Evolutionary conservation across 1,140 invertebrate genomes (phyloP).

Genomic region (Amphibalanus amphitrite): DNA sequence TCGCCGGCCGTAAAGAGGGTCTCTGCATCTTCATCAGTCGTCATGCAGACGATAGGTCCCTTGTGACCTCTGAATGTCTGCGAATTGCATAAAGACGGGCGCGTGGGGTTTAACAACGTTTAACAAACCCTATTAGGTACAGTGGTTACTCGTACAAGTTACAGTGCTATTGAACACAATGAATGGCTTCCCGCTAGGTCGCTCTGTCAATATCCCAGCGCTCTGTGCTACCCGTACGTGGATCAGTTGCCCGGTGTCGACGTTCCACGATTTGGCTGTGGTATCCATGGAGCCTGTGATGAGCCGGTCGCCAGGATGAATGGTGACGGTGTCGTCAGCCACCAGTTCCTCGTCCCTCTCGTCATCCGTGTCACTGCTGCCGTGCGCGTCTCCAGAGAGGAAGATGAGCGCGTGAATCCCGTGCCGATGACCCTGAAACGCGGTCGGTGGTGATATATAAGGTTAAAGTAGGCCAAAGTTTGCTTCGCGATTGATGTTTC

Average conservation of each 20-base stretch:
- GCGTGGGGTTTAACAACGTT: too few relatives aligned
- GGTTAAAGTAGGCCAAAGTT: too few relatives aligned
- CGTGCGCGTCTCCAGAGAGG: slow-evolving; percentile 23
- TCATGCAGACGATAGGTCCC: background rate
- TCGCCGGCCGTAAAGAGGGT: background rate
- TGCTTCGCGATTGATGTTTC: too few relatives aligned
- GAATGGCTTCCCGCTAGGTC: too few relatives aligned
- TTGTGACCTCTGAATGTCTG: background rate
- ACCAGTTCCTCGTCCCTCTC: too few relatives aligned
- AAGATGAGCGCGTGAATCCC: slow-evolving; percentile 36
- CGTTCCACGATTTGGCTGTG: slow-evolving; percentile 32
- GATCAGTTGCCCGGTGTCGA: slow-evolving; percentile 32
- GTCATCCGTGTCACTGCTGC: slow-evolving; percentile 23
- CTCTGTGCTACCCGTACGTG: too few relatives aligned
- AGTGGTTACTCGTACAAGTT: too few relatives aligned
- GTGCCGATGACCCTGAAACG: slow-evolving; percentile 29
- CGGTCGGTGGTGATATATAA: too few relatives aligned
- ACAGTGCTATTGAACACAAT: too few relatives aligned
- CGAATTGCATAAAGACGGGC: too few relatives aligned
- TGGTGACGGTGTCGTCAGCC: slow-evolving; percentile 21
- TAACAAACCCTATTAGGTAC: too few relatives aligned
- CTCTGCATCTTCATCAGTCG: background rate
- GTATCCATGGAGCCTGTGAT: slow-evolving; percentile 34
- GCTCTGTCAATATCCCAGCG: too few relatives aligned
- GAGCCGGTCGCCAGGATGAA: slow-evolving; percentile 24